Conservation (phyloP, 2,113 vertebrate species). For the Hemibagrus wyckioides region DNA sequence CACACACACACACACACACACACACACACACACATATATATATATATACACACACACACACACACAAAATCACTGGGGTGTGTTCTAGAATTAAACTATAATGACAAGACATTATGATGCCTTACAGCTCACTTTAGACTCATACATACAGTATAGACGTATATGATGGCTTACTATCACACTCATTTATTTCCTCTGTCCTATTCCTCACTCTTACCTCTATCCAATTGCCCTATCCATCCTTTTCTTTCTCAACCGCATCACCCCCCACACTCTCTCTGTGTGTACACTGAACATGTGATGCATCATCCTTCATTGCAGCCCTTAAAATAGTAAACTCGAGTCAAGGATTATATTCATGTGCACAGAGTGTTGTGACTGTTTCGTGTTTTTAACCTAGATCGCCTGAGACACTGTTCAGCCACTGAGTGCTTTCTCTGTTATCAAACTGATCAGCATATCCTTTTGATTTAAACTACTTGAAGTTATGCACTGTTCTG, state of each 20-base stretch:
- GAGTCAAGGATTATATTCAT: neutral
- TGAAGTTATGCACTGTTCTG: neutral
- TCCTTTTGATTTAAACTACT: conserved; percentile 8
- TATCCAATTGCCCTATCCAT: neutral
- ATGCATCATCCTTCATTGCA: neutral
- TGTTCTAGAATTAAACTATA: neutral
- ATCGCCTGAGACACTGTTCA: neutral
- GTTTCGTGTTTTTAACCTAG: neutral
- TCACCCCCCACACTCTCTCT: neutral
- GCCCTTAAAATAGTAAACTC: neutral
- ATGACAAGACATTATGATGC: neutral
- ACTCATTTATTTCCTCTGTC: neutral
- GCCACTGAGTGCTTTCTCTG: neutral
- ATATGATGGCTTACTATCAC: neutral
- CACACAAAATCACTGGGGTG: neutral
- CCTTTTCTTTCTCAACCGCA: neutral
- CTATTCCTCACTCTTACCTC: neutral
- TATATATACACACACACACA: neutral
- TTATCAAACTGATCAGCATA: conserved; percentile 29
- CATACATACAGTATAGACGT: neutral
- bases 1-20: too few relatives aligned
- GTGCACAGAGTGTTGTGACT: neutral
- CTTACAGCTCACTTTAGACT: neutral
- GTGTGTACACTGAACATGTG: neutral
- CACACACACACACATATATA: neutral